phyloP scores from a whole-genome alignment of 2,888 invertebrate species.

The Melieria picta region DNA sequence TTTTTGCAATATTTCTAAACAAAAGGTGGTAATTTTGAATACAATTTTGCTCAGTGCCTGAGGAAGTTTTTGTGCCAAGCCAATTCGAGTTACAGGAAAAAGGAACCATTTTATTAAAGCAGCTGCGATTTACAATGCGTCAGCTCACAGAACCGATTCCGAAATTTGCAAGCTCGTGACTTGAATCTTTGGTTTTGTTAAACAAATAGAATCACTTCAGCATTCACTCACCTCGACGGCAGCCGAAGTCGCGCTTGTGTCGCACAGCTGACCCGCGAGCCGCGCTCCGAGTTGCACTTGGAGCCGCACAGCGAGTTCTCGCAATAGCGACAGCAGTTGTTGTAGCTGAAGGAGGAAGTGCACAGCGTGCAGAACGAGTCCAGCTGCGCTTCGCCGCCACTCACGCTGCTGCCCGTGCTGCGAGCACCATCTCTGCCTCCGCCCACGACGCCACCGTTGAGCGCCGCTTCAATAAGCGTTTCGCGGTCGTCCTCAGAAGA shows the following conservation, averaged over 20 bases:
- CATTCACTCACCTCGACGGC: slow-evolving; percentile 11
- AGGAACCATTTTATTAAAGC: too few species aligned
- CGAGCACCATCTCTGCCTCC: not conserved
- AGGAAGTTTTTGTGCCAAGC: too few species aligned
- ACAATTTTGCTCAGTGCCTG: too few species aligned
- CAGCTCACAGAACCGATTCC: too few species aligned
- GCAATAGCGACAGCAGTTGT: slow-evolving; percentile 62
- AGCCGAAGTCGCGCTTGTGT: not conserved
- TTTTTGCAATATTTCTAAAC: too few species aligned
- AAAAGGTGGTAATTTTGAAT: too few species aligned
- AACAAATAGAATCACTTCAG: too few species aligned
- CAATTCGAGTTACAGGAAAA: too few species aligned
- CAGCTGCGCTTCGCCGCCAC: slow-evolving; percentile 51
- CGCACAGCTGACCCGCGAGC: slow-evolving; percentile 38
- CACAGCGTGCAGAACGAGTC: slow-evolving; percentile 65
- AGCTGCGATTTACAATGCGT: too few species aligned
- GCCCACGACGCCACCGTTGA: slow-evolving; percentile 20
- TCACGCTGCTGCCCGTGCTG: slow-evolving; percentile 7
- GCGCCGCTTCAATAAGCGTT: slow-evolving; percentile 43
- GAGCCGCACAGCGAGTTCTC: slow-evolving; percentile 64
- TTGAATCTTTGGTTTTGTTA: too few species aligned
- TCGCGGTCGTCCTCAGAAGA: slow-evolving; percentile 61
- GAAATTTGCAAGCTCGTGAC: too few species aligned
- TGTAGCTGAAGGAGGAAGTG: slow-evolving; percentile 66
- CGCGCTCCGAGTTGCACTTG: slow-evolving; percentile 60